phyloP scores from a whole-genome alignment of 2,113 vertebrate genomes.

The Lipophrys pholis region DNA sequence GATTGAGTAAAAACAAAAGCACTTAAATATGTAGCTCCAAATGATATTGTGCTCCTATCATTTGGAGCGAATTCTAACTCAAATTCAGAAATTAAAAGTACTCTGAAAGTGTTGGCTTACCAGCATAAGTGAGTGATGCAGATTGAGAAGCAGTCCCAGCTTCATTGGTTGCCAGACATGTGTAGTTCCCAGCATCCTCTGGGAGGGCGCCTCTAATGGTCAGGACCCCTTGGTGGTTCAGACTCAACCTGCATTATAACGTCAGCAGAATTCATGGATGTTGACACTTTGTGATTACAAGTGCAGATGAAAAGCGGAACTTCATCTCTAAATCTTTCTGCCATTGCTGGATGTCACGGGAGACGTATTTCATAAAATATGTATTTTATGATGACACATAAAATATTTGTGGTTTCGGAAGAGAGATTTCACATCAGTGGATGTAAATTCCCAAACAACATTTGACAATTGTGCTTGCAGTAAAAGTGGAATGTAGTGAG shows the following conservation, averaged over 20 bases:
- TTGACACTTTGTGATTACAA: conserved; percentile 51
- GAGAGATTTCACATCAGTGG: conserved; percentile 3
- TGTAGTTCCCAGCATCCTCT: conserved; percentile 94
- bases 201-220: conserved; percentile 84
- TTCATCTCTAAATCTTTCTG: conserved; percentile 23
- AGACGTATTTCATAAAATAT: conserved; percentile 34
- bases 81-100: too few relatives aligned
- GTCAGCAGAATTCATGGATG: conserved; percentile 38
- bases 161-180: conserved; percentile 86
- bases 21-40: neutral
- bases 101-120: conserved; percentile 53
- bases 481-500: conserved; percentile 60
- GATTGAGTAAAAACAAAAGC: conserved; percentile 2
- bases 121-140: conserved; percentile 77
- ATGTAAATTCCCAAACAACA: conserved; percentile 48
- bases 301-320: conserved; percentile 51
- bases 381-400: conserved; percentile 25
- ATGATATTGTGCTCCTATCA: too few relatives aligned
- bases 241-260: conserved; percentile 61
- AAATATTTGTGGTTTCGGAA: conserved; percentile 33
- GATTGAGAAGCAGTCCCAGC: conserved; percentile 79
- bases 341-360: conserved; percentile 30
- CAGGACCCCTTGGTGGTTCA: conserved; percentile 84
- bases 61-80: too few relatives aligned
- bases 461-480: conserved; percentile 35